Percentiles rank a stretch among this genome's conserved stretches.
Evolutionary conservation across 1,140 invertebrate species (phyloP).

Genomic region (Druon quercuslanigerum): DNA sequence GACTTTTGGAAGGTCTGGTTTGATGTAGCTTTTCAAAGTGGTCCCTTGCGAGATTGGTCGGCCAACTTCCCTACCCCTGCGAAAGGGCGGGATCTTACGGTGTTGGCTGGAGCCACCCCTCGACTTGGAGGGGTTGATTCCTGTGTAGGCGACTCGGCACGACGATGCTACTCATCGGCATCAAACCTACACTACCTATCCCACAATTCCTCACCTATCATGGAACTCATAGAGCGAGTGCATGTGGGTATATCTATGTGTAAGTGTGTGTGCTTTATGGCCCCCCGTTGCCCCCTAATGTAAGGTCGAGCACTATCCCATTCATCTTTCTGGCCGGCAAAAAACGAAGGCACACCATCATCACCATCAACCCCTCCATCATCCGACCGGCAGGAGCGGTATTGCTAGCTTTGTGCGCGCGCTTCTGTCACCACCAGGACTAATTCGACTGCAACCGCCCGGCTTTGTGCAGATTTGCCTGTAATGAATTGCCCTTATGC

Average conservation of each 20-base stretch:
- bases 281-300: neutral
- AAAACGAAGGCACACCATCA: slow-evolving; percentile 22
- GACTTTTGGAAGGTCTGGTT: slow-evolving; percentile 61
- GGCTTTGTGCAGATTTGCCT: slow-evolving; percentile 46
- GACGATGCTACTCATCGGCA: neutral
- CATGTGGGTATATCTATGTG: neutral
- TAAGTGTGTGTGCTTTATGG: neutral
- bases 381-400: neutral
- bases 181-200: neutral
- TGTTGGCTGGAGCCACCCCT: slow-evolving; percentile 49
- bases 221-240: slow-evolving; percentile 39
- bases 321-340: slow-evolving; percentile 16
- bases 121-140: slow-evolving; percentile 44
- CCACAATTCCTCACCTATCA: no score
- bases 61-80: slow-evolving; percentile 57
- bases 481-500: slow-evolving; percentile 46
- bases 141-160: neutral
- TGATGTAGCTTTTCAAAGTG: slow-evolving; percentile 51
- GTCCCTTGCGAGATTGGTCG: slow-evolving; percentile 53
- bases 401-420: slow-evolving; percentile 41
- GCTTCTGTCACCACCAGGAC: slow-evolving; percentile 47
- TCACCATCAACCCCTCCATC: slow-evolving; percentile 13
- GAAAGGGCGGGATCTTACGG: slow-evolving; percentile 58
- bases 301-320: slow-evolving; percentile 20
- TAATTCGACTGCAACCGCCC: slow-evolving; percentile 42